phyloP scores from a whole-genome alignment of 2,888 invertebrate species.

The Andrena flavipes region DNA sequence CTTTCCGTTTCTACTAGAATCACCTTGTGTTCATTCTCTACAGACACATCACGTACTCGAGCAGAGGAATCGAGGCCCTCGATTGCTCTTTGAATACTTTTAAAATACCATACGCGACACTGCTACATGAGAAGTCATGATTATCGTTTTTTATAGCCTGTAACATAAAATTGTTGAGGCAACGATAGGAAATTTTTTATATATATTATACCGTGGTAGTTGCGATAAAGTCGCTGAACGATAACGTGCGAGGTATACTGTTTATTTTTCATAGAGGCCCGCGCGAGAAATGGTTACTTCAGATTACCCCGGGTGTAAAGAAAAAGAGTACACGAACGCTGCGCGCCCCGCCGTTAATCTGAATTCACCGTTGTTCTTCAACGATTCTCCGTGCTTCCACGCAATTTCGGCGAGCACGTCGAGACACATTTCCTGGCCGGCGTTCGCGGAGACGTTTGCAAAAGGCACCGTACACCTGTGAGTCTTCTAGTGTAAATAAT shows the following conservation, averaged over 20 bases:
- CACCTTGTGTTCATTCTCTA: constrained; percentile 39
- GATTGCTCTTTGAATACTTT: constrained; percentile 14
- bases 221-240: constrained; percentile 28
- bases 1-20: constrained; percentile 29
- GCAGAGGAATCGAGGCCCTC: constrained; percentile 17
- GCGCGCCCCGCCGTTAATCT: constrained; percentile 45
- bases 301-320: constrained; percentile 30
- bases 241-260: constrained; percentile 39
- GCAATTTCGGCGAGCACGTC: constrained; percentile 38
- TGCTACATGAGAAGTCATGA: constrained; percentile 11
- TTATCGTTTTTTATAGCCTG: constrained; percentile 36
- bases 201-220: constrained; percentile 39
- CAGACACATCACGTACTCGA: constrained; percentile 20
- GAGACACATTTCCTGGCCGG: constrained; percentile 38
- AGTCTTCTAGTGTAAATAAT: constrained; percentile 63
- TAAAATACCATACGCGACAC: constrained; percentile 22
- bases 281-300: constrained; percentile 33
- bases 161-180: constrained; percentile 43
- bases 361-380: constrained; percentile 45
- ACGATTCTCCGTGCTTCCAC: constrained; percentile 61
- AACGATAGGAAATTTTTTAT: constrained; percentile 35
- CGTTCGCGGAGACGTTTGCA: constrained; percentile 37
- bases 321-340: not conserved
- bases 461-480: constrained; percentile 54
- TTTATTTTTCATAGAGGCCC: constrained; percentile 43